Conservation (phyloP, 2,113 vertebrate genomes). For the Mola mola region DNA sequence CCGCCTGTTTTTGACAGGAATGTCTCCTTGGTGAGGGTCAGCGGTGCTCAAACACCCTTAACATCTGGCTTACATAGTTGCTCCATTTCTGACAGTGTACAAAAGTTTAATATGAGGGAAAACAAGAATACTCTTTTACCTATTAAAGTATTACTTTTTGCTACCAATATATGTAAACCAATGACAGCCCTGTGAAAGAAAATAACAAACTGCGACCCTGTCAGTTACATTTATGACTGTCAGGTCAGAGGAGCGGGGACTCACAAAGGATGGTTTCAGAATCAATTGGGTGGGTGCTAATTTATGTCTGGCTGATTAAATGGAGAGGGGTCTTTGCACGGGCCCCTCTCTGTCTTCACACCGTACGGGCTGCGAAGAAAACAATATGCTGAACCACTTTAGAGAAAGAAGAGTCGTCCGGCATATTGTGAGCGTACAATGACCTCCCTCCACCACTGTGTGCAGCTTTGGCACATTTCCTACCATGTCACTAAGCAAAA, state of each 20-base stretch:
- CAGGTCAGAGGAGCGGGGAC: conserved; percentile 43
- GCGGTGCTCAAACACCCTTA: conserved; percentile 27
- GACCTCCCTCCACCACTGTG: neutral
- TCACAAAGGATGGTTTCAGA: conserved; percentile 54
- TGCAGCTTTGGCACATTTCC: neutral
- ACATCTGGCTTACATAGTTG: conserved; percentile 35
- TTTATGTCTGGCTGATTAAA: conserved; percentile 66
- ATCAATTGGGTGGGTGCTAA: conserved; percentile 60
- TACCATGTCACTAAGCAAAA: neutral
- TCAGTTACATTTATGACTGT: conserved; percentile 65
- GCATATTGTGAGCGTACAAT: neutral
- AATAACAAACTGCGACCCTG: conserved; percentile 40
- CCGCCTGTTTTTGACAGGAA: conserved; percentile 55
- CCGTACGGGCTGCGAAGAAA: conserved; percentile 5
- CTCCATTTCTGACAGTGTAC: neutral
- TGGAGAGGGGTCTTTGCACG: conserved; percentile 29
- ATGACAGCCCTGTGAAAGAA: conserved; percentile 47
- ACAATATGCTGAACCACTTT: conserved; percentile 20
- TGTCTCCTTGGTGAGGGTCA: conserved; percentile 24
- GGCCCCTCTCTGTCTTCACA: conserved; percentile 12
- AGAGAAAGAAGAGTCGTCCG: neutral
- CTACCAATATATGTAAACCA: conserved; percentile 1
- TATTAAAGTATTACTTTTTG: neutral
- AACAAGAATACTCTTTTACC: neutral
- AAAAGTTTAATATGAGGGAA: neutral